Percentiles rank a stretch among this genome's conserved stretches.
Conservation (phyloP, 2,888 invertebrate genomes). For the Drosophila cracens region DNA sequence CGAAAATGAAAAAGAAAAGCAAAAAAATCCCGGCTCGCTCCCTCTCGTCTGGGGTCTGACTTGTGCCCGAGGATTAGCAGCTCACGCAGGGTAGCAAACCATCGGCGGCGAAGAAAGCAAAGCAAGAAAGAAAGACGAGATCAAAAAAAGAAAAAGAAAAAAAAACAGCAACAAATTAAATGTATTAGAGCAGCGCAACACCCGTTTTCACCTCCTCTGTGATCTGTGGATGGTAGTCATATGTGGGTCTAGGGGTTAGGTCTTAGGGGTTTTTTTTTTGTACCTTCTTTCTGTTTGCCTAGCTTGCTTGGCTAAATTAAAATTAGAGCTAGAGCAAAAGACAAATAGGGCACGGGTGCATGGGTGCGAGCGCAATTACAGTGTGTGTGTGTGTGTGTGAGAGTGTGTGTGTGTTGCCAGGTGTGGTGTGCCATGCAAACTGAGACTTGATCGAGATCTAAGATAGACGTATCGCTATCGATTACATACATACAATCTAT, state of each 20-base stretch:
- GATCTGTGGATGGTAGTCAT: background rate
- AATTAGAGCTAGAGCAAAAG: slow-evolving; percentile 80
- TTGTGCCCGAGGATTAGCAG: slow-evolving; percentile 71
- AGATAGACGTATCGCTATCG: slow-evolving; percentile 39
- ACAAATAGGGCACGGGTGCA: slow-evolving; percentile 53
- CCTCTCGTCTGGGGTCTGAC: slow-evolving; percentile 34
- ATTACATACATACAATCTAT: slow-evolving; percentile 38
- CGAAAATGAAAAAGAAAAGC: background rate
- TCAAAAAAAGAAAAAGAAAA: slow-evolving; percentile 26
- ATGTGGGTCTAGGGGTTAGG: slow-evolving; percentile 51
- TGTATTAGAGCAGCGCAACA: slow-evolving; percentile 65
- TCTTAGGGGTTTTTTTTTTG: slow-evolving; percentile 32
- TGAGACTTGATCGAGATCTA: slow-evolving; percentile 10
- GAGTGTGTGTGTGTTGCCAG: slow-evolving; percentile 47
- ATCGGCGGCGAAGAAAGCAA: background rate
- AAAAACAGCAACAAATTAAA: slow-evolving; percentile 77
- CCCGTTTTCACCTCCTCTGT: slow-evolving; percentile 54
- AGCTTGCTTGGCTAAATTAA: slow-evolving; percentile 68
- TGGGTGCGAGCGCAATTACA: slow-evolving; percentile 69
- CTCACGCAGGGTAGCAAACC: slow-evolving; percentile 46
- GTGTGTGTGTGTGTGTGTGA: slow-evolving; percentile 9
- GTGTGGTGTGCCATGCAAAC: slow-evolving; percentile 42
- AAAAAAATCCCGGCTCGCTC: slow-evolving; percentile 6
- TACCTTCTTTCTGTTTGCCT: slow-evolving; percentile 17
- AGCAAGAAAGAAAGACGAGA: background rate